A percentile compares a stretch with the other conserved stretches of the same genome.
Conservation (phyloP, 2,888 invertebrate species). For the Pristionchus mayeri region DNA sequence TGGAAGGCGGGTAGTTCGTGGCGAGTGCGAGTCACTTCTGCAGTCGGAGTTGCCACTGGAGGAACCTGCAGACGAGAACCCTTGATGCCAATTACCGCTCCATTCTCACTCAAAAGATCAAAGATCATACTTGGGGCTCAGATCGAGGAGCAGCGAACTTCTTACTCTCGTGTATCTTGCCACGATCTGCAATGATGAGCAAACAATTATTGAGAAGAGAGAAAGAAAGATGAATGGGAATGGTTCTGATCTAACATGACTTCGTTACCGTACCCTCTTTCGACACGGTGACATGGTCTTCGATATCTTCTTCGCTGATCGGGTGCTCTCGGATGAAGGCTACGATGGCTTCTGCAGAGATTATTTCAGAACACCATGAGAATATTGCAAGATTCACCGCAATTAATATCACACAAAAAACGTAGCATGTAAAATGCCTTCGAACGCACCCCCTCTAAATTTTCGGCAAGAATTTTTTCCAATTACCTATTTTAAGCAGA, state of each 20-base stretch:
- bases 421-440: background rate
- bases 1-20: slow-evolving; percentile 61
- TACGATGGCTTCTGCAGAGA: slow-evolving; percentile 47
- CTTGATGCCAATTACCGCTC: background rate
- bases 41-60: slow-evolving; percentile 11
- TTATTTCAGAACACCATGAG: no score
- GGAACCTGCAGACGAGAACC: slow-evolving; percentile 49
- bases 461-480: no score
- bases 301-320: slow-evolving; percentile 50
- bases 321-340: slow-evolving; percentile 51
- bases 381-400: no score
- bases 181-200: background rate
- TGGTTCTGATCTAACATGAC: no score
- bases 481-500: no score
- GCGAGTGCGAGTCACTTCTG: slow-evolving; percentile 56
- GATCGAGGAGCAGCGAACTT: slow-evolving; percentile 4
- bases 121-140: slow-evolving; percentile 28
- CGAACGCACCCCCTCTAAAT: background rate
- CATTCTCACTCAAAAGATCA: background rate
- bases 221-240: no score
- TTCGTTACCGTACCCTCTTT: slow-evolving; percentile 46
- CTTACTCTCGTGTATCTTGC: background rate
- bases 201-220: background rate
- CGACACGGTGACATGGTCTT: slow-evolving; percentile 51
- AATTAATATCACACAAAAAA: background rate